phyloP scores from a whole-genome alignment of 2,797 vertebrate genomes.

The Crenuchus spilurus region DNA sequence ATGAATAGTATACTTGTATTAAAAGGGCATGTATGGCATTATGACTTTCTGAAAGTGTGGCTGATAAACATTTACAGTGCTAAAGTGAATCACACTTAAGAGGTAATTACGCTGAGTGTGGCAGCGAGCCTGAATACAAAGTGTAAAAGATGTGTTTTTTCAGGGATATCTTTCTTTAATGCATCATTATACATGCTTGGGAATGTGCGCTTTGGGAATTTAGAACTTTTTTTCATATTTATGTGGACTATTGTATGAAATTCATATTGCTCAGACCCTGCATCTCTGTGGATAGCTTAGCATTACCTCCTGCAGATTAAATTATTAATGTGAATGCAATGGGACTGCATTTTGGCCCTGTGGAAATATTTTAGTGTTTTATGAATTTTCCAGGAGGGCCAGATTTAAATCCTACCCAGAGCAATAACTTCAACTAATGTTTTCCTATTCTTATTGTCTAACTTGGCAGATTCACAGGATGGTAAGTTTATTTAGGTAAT shows the following conservation, averaged over 20 bases:
- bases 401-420: slow-evolving; percentile 25
- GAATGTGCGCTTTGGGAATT: background rate
- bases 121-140: background rate
- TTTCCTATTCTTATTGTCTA: background rate
- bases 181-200: background rate
- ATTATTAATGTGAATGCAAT: slow-evolving; percentile 16
- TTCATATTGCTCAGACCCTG: slow-evolving; percentile 1
- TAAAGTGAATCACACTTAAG: slow-evolving; percentile 32
- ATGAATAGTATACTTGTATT: slow-evolving; percentile 11
- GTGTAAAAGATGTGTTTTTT: background rate
- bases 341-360: background rate
- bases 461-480: background rate
- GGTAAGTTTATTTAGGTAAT: background rate
- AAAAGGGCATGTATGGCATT: slow-evolving; percentile 10
- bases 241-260: background rate
- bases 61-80: slow-evolving; percentile 30
- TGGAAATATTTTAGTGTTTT: slow-evolving; percentile 13
- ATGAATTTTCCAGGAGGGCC: slow-evolving; percentile 2
- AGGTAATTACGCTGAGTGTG: slow-evolving; percentile 16
- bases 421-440: slow-evolving; percentile 24
- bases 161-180: background rate
- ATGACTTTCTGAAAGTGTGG: slow-evolving; percentile 25
- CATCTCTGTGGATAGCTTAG: background rate
- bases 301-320: background rate
- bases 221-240: slow-evolving; percentile 9